Evolutionary conservation across 2,113 vertebrate species (phyloP).

Genomic region (Callipepla squamata): DNA sequence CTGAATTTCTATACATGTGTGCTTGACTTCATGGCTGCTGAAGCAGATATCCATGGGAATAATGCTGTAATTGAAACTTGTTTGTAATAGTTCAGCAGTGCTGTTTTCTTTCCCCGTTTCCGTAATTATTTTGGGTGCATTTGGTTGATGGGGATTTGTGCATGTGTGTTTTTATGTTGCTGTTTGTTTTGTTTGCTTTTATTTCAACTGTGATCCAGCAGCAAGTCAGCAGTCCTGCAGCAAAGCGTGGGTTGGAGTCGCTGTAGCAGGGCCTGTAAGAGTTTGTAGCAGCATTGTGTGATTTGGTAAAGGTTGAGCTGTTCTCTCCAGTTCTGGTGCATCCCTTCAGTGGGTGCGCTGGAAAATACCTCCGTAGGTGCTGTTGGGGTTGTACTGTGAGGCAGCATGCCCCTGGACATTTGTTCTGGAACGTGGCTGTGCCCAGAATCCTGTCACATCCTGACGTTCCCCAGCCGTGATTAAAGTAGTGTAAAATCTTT

Average conservation of each 20-base stretch:
- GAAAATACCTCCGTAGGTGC: neutral
- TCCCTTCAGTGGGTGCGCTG: neutral
- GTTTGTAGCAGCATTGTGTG: neutral
- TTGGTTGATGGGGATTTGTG: neutral
- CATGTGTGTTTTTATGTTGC: neutral
- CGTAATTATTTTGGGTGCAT: neutral
- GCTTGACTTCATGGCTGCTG: neutral
- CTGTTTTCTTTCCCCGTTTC: neutral
- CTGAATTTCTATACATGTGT: neutral
- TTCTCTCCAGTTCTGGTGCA: neutral
- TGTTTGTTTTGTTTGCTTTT: neutral
- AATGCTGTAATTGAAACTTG: no score
- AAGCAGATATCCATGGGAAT: neutral
- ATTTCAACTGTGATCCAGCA: neutral
- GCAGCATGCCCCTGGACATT: accelerated
- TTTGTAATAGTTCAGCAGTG: neutral
- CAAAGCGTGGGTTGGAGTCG: neutral
- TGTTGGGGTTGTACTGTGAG: neutral
- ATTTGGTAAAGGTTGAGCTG: neutral
- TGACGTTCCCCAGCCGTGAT: no score
- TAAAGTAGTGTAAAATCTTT: neutral
- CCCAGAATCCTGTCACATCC: neutral
- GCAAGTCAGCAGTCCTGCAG: neutral
- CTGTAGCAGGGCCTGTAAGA: neutral
- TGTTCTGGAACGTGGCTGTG: neutral